Evolutionary conservation across 2,888 invertebrate species (phyloP), one percentile per base, ranked within the genome.

Genomic region (Holacanthella duospinosa): DNA sequence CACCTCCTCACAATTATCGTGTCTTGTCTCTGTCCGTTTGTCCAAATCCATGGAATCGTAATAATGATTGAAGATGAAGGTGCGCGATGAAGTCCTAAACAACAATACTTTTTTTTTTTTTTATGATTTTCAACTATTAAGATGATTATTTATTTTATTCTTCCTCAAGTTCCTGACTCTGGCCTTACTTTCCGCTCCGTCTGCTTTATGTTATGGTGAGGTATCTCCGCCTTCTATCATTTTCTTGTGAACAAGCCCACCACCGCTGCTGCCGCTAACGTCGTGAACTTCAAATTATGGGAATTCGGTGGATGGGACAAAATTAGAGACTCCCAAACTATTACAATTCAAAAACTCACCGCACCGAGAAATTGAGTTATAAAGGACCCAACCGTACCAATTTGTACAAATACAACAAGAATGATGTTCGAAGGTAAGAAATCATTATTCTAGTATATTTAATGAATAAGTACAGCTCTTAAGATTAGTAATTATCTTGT

Each of bases 281-380:
- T 48, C 48, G 48, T 48, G 48, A 48, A 48, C 48, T 48, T 48
- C 48, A 48, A 48, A 16, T 48, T 48, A 48, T 21, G 12, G 48
- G 48, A 48, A n/a, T 9, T n/a, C 48, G 48, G 48, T 48, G 48
- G 19, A 48, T 48, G 6, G 6, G 48, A 48, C 19, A 9, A 48
- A 48, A 48, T 48, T 48, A 48, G n/a, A 48, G 48, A 21, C 12
- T 36, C 36, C 48, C 4, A 48, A 4, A 16, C 48, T 36, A 36
- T 9, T 9, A 16, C 36, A 36, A 9, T 48, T 48, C 36, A 21
- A 21, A 21, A 48, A 21, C 21, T 21, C 48, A 48, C 48, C 48
- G n/a, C 48, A 36, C 21, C 12, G 48, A 4, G 6, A 48, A 48
- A 48, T 48, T 48, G 48, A 48, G 48, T 48, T 48, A 48, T 48